phyloP scores from a whole-genome alignment of 2,888 invertebrate species.

The Girardia tigrina region DNA sequence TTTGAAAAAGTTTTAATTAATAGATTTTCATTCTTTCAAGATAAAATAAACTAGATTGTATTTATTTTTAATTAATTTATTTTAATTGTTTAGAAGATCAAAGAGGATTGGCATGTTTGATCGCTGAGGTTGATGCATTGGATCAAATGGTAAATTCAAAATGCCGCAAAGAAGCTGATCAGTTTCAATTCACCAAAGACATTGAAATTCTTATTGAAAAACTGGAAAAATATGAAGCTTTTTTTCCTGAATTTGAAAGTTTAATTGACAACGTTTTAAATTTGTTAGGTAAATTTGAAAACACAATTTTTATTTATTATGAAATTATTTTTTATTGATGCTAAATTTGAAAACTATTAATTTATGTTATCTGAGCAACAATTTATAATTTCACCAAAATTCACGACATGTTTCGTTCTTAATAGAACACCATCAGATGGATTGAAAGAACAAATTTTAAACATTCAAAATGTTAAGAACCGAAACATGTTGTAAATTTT shows the following conservation, averaged over 20 bases:
- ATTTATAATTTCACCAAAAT: too few species aligned
- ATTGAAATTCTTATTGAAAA: not conserved
- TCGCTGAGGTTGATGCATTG: constrained; percentile 3
- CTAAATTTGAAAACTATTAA: too few species aligned
- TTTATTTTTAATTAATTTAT: not conserved
- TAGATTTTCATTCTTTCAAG: too few species aligned
- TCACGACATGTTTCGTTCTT: too few species aligned
- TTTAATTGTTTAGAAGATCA: not conserved
- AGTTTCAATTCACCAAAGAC: not conserved
- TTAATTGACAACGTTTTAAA: not conserved
- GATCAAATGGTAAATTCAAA: constrained; percentile 6
- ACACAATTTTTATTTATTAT: not conserved
- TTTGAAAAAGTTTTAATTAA: too few species aligned
- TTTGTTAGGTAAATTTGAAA: not conserved
- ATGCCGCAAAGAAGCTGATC: constrained; percentile 6
- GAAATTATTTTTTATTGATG: too few species aligned
- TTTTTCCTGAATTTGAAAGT: constrained; percentile 24
- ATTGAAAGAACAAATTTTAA: too few species aligned
- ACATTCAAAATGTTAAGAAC: too few species aligned
- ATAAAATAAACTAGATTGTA: not conserved
- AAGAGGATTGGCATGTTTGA: not conserved
- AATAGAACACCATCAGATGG: too few species aligned
- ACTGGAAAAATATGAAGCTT: constrained; percentile 26
- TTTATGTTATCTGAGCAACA: too few species aligned
- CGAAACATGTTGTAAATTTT: too few species aligned